Evolutionary conservation across 1,140 invertebrate species (phyloP).

Genomic region (Drosophila obscura): DNA sequence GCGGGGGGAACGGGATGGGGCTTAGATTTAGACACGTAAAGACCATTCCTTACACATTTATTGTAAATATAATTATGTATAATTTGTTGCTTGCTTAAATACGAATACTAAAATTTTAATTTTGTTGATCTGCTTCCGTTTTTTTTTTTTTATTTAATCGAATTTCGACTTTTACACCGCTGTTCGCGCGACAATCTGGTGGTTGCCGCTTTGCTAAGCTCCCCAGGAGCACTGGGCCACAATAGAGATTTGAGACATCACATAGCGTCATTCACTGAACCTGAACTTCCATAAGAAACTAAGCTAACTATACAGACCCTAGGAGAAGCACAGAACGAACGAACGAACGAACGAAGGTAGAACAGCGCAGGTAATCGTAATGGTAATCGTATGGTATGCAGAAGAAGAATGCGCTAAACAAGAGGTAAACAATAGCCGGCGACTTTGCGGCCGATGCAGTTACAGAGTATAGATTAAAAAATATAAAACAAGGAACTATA

Average conservation of each 20-base stretch:
- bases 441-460: conserved; percentile 48
- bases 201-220: conserved; percentile 44
- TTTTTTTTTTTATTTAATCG: conserved; percentile 41
- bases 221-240: conserved; percentile 74
- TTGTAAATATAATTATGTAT: conserved; percentile 83
- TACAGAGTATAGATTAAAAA: conserved; percentile 65
- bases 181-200: conserved; percentile 11
- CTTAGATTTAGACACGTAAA: conserved; percentile 77
- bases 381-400: conserved; percentile 56
- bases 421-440: conserved; percentile 58
- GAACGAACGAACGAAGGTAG: conserved; percentile 44
- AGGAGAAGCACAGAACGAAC: conserved; percentile 66
- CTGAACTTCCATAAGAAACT: conserved; percentile 66
- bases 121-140: conserved; percentile 79
- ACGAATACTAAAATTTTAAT: conserved; percentile 86
- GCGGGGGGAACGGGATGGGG: background rate
- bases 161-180: conserved; percentile 40
- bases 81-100: conserved; percentile 82
- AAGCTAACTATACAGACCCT: conserved; percentile 76
- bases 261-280: conserved; percentile 76
- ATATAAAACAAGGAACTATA: conserved; percentile 80
- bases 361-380: conserved; percentile 30
- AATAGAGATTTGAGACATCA: conserved; percentile 81
- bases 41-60: conserved; percentile 80
- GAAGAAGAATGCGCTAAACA: conserved; percentile 44